phyloP scores from a whole-genome alignment of 2,113 vertebrate genomes.

The Laterallus jamaicensis region DNA sequence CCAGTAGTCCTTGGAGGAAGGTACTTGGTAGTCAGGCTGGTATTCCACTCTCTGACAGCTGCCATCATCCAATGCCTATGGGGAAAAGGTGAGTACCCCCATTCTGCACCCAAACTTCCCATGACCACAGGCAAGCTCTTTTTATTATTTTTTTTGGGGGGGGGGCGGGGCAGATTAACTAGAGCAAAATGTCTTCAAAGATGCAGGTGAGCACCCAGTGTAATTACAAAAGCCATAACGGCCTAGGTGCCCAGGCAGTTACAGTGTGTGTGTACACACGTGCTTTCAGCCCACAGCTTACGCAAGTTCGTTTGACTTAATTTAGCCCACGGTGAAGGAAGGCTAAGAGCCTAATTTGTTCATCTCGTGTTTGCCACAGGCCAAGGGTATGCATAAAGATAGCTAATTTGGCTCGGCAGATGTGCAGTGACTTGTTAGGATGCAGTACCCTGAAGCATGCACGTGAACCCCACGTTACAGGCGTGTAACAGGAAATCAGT shows the following conservation, averaged over 20 bases:
- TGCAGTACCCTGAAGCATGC: not conserved
- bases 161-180: not conserved
- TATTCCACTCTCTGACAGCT: not conserved
- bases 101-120: not conserved
- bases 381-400: slow-evolving; percentile 27
- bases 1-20: not conserved
- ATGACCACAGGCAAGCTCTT: not conserved
- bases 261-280: not conserved
- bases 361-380: slow-evolving; percentile 16
- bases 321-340: slow-evolving; percentile 29
- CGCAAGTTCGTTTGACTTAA: slow-evolving; percentile 28
- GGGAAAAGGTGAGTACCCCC: not conserved
- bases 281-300: slow-evolving; percentile 7
- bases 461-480: not conserved
- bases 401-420: not conserved
- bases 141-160: not conserved
- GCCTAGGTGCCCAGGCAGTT: not conserved
- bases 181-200: not conserved
- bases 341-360: slow-evolving; percentile 54
- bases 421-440: slow-evolving; percentile 34
- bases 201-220: not conserved
- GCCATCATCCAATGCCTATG: not conserved
- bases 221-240: not conserved
- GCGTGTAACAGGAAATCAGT: not conserved
- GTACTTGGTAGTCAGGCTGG: not conserved